Conservation (phyloP, 2,113 vertebrate species). For the Hiodon tergisus region DNA sequence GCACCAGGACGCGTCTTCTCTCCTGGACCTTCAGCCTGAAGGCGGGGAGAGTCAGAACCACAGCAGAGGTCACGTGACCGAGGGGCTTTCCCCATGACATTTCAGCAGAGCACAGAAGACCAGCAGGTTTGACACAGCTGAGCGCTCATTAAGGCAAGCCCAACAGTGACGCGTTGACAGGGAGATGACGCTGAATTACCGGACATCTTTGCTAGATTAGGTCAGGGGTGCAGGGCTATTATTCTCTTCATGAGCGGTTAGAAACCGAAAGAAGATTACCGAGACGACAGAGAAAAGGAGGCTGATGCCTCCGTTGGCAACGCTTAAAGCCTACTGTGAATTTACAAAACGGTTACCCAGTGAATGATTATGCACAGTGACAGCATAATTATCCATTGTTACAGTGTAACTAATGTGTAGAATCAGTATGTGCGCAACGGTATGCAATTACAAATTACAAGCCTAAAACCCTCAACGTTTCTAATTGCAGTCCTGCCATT, state of each 20-base stretch:
- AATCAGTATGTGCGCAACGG: constrained; percentile 13
- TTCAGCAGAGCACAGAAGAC: not conserved
- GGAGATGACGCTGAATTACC: no score
- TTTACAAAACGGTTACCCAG: constrained; percentile 21
- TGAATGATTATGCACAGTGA: constrained; percentile 25
- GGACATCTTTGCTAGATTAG: no score
- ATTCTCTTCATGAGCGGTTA: no score
- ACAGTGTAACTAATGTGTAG: constrained; percentile 22
- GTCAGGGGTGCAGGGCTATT: no score
- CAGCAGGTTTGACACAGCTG: not conserved
- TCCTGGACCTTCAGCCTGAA: constrained; percentile 72
- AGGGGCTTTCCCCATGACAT: not conserved
- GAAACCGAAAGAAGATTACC: no score
- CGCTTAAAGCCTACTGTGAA: constrained; percentile 1
- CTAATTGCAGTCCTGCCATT: constrained; percentile 15
- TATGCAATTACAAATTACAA: constrained; percentile 33
- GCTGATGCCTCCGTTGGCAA: not conserved
- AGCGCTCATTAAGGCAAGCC: not conserved
- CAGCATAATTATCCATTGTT: constrained; percentile 22
- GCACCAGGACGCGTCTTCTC: constrained; percentile 65
- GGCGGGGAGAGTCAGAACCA: not conserved
- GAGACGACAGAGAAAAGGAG: not conserved
- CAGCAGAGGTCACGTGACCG: not conserved
- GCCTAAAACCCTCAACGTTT: constrained; percentile 22
- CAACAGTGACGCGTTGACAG: not conserved